Conservation (phyloP, 2,797 vertebrate species). For the Channa striata region DNA sequence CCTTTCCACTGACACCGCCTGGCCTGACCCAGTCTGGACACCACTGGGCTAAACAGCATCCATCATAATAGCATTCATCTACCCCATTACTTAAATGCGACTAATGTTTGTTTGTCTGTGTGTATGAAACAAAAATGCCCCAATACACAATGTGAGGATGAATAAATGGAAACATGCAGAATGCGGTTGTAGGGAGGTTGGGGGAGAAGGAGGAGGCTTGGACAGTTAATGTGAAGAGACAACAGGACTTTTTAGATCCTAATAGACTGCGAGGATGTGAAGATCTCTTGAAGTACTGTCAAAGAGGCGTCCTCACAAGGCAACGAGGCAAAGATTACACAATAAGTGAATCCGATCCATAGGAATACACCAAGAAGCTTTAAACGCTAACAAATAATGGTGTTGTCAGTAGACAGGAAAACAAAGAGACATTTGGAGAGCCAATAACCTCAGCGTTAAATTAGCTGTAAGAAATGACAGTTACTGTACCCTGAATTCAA, state of each 20-base stretch:
- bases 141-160: neutral
- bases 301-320: constrained; percentile 21
- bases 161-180: constrained; percentile 15
- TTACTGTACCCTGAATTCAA: neutral
- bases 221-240: constrained; percentile 23
- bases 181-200: neutral
- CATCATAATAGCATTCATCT: constrained; percentile 36
- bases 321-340: constrained; percentile 44
- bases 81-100: constrained; percentile 5
- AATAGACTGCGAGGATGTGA: constrained; percentile 38
- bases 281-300: constrained; percentile 32
- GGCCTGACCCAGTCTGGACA: constrained; percentile 63
- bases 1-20: constrained; percentile 65
- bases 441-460: constrained; percentile 19
- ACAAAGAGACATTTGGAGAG: constrained; percentile 18
- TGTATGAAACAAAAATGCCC: constrained; percentile 6
- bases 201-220: neutral
- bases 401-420: constrained; percentile 24
- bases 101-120: neutral
- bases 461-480: constrained; percentile 15
- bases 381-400: constrained; percentile 5
- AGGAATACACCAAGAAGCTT: constrained; percentile 41
- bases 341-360: constrained; percentile 34
- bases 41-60: constrained; percentile 50
- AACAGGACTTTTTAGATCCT: constrained; percentile 32